Evolutionary conservation across 2,113 vertebrate genomes (phyloP).

Genomic region (Addax nasomaculatus): DNA sequence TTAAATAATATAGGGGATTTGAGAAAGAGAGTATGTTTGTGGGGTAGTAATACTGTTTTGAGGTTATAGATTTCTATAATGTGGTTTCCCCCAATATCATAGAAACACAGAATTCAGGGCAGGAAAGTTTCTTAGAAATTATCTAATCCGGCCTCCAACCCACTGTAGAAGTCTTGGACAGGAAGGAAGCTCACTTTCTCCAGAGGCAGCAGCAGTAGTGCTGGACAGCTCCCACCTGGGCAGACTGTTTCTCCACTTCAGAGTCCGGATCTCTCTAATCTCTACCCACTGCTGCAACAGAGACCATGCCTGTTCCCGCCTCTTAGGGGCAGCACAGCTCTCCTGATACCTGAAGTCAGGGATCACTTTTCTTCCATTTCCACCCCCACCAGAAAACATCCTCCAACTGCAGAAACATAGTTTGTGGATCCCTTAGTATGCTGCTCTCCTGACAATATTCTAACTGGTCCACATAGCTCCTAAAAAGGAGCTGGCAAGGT

Average conservation of each 20-base stretch:
- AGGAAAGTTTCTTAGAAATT: background rate
- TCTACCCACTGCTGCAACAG: background rate
- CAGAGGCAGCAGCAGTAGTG: background rate
- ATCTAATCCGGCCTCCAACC: background rate
- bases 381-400: background rate
- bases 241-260: background rate
- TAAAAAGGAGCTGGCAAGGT: background rate
- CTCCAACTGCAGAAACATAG: background rate
- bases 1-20: background rate
- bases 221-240: background rate
- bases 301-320: background rate
- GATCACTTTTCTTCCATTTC: background rate
- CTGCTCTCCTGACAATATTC: background rate
- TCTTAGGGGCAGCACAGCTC: background rate
- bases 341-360: background rate
- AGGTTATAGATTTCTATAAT: background rate
- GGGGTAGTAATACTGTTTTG: background rate
- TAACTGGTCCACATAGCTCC: background rate
- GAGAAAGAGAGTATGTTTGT: background rate
- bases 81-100: background rate
- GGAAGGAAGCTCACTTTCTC: background rate
- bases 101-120: background rate
- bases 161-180: background rate
- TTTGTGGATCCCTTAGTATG: background rate
- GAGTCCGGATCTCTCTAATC: background rate